These are phyloP conservation scores for Oscheius onirici DNA, from an alignment of 2,888 invertebrate species.

Conservation along the genomic window DNA sequence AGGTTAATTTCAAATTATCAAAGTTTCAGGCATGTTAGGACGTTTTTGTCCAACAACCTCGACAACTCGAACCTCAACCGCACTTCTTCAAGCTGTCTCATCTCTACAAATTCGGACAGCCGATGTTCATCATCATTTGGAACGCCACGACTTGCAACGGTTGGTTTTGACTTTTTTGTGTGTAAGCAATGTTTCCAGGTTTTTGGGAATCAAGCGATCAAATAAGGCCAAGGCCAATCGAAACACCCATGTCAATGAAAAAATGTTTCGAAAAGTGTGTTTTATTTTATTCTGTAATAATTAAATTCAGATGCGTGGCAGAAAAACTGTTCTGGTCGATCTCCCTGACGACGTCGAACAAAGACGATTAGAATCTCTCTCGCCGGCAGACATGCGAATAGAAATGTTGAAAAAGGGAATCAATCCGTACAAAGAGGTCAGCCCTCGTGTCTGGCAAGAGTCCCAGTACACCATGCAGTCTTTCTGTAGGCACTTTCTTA, in stretches of 20 bases:
- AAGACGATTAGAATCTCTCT: conserved; percentile 47
- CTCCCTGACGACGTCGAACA: conserved; percentile 63
- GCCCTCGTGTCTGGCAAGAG: conserved; percentile 65
- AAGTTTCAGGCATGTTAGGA: conserved; percentile 40
- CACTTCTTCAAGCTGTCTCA: conserved; percentile 15
- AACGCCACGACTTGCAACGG: conserved; percentile 55
- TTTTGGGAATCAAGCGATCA: conserved; percentile 59
- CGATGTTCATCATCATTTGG: conserved; percentile 67
- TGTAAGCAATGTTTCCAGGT: conserved; percentile 33
- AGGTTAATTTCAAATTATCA: too few species aligned
- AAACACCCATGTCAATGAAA: conserved; percentile 69
- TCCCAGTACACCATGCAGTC: conserved; percentile 64
- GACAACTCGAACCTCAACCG: conserved; percentile 30
- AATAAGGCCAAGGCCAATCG: conserved; percentile 66
- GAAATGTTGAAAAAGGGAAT: conserved; percentile 61
- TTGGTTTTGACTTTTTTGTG: not conserved
- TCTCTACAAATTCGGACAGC: conserved; percentile 34
- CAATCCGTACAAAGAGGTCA: conserved; percentile 65
- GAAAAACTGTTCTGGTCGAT: conserved; percentile 64
- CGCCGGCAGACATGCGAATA: conserved; percentile 57
- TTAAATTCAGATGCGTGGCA: conserved; percentile 61
- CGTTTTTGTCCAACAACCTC: conserved; percentile 36
- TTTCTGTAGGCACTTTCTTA: conserved; percentile 54
- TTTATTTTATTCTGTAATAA: not conserved
- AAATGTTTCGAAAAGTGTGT: conserved; percentile 61